Percentiles rank a stretch among this genome's conserved stretches.
phyloP scores from a whole-genome alignment of 2,888 invertebrate species.

The Deladenus siricidicola region DNA sequence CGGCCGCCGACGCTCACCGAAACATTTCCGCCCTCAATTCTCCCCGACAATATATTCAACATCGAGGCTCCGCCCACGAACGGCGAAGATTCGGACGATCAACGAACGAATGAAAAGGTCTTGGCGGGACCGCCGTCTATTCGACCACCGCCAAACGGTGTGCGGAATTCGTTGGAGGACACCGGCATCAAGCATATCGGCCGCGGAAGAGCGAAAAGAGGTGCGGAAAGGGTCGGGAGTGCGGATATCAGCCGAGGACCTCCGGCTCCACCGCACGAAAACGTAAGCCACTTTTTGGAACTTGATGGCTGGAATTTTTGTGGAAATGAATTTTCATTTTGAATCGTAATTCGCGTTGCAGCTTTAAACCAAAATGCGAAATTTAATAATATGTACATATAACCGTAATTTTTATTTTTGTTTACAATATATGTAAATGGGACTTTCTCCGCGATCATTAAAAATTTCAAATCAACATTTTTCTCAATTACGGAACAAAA shows the following conservation, averaged over 20 bases:
- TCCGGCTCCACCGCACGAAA: conserved; percentile 18
- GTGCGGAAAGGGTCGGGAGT: neutral
- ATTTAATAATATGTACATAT: too few relatives aligned
- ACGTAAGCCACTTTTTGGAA: conserved; percentile 4
- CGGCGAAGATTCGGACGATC: neutral
- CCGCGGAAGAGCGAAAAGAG: neutral
- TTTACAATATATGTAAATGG: too few relatives aligned
- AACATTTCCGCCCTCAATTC: too few relatives aligned
- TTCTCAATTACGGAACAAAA: neutral
- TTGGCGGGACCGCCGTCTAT: conserved; percentile 1
- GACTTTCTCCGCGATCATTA: too few relatives aligned
- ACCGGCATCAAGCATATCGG: neutral
- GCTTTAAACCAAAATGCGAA: too few relatives aligned
- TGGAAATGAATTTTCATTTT: too few relatives aligned
- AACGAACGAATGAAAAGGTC: neutral
- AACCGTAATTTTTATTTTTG: too few relatives aligned
- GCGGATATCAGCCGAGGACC: neutral
- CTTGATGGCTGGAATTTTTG: too few relatives aligned
- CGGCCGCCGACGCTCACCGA: neutral
- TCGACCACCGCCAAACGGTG: neutral
- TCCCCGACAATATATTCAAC: neutral
- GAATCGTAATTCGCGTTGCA: too few relatives aligned
- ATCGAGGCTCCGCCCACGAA: neutral
- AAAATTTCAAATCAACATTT: neutral
- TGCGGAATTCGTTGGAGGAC: neutral